phyloP scores from a whole-genome alignment of 2,888 invertebrate species.

The Clitarchus hookeri region DNA sequence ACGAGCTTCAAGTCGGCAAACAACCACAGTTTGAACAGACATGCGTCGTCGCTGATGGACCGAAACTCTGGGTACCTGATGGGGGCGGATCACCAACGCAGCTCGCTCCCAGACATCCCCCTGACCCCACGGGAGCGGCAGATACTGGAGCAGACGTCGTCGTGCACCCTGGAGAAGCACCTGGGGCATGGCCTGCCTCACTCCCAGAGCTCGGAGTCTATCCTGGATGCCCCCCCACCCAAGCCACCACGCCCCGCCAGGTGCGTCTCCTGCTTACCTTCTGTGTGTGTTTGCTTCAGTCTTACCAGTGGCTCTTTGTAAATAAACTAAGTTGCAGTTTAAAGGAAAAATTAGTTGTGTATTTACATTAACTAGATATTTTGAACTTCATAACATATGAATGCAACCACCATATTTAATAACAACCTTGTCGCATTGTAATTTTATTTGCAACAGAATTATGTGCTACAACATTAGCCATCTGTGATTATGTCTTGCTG shows the following conservation, averaged over 20 bases:
- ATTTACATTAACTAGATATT: no score
- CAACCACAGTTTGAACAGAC: conserved; percentile 36
- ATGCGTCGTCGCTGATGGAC: conserved; percentile 40
- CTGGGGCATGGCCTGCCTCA: conserved; percentile 65
- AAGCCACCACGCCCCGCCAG: conserved; percentile 87
- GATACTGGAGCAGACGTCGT: conserved; percentile 63
- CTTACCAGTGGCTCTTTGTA: no score
- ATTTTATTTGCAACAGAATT: no score
- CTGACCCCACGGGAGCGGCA: conserved; percentile 78
- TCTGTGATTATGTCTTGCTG: no score
- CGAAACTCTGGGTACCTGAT: conserved; percentile 40
- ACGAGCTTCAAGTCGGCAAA: conserved; percentile 49
- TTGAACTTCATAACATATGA: no score
- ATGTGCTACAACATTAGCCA: no score
- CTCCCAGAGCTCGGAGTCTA: conserved; percentile 84
- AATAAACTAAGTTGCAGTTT: no score
- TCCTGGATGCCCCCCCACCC: conserved; percentile 72
- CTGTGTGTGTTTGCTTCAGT: neutral
- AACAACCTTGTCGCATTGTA: no score
- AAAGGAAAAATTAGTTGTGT: no score
- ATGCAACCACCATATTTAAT: no score
- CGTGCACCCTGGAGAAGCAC: conserved; percentile 47
- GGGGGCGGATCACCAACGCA: conserved; percentile 60
- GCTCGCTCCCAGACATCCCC: conserved; percentile 79
- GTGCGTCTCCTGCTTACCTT: conserved; percentile 53